Conservation (phyloP, 2,113 vertebrate species). For the Tyto alba region DNA sequence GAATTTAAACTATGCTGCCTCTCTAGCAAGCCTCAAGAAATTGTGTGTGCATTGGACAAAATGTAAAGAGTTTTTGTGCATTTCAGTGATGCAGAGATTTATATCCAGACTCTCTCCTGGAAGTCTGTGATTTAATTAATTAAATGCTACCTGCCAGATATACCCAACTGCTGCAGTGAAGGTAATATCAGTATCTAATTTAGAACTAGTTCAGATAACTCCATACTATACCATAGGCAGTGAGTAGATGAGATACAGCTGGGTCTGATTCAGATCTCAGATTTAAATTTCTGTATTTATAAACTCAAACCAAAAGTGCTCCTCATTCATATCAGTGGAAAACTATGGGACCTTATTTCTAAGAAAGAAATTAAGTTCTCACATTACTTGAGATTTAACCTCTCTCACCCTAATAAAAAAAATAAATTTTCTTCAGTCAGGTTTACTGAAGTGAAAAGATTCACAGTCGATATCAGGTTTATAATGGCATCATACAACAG, state of each 20-base stretch:
- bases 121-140: rapidly evolving
- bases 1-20: neutral
- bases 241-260: neutral
- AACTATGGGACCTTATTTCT: neutral
- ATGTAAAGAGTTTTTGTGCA: neutral
- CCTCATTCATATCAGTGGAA: neutral
- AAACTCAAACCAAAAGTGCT: neutral
- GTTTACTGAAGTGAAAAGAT: neutral
- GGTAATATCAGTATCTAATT: neutral
- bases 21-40: neutral
- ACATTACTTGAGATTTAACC: neutral
- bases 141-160: neutral
- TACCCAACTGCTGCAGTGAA: neutral
- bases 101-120: neutral
- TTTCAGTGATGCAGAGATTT: neutral
- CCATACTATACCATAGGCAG: neutral
- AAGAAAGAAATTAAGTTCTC: neutral
- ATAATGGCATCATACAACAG: neutral
- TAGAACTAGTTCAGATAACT: neutral
- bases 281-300: neutral
- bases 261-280: neutral
- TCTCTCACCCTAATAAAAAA: neutral
- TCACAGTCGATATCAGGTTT: neutral
- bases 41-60: neutral
- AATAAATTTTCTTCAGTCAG: neutral